Percentiles rank a stretch among this genome's conserved stretches.
Evolutionary conservation across 2,797 vertebrate genomes (phyloP).

Genomic region (Acipenser oxyrinchus): DNA sequence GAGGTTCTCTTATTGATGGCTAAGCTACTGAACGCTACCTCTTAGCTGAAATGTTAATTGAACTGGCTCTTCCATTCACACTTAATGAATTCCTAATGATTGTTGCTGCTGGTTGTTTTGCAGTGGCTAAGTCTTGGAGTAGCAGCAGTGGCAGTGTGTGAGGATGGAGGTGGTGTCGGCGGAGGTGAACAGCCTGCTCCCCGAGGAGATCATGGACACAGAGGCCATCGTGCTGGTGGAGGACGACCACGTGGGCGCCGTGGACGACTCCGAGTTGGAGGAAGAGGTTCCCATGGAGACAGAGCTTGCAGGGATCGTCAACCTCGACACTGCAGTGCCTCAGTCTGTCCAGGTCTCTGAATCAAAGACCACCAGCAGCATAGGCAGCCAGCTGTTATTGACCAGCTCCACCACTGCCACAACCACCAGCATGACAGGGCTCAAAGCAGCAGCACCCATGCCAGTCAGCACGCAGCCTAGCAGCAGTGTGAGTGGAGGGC

Average conservation of each 20-base stretch:
- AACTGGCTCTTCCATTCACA: no score
- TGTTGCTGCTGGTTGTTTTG: constrained; percentile 22
- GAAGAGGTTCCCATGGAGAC: constrained; percentile 91
- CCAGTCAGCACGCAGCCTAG: constrained; percentile 47
- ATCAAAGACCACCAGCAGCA: no score
- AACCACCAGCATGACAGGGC: constrained; percentile 41
- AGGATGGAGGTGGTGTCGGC: constrained; percentile 93
- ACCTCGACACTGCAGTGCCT: constrained; percentile 35
- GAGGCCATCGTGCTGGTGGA: constrained; percentile 78
- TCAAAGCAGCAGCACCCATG: constrained; percentile 47
- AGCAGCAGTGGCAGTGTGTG: constrained; percentile 24
- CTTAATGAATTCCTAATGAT: no score
- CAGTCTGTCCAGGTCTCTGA: constrained; percentile 29
- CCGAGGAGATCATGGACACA: constrained; percentile 97
- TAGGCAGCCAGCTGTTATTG: constrained; percentile 8
- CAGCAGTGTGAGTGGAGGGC: constrained; percentile 47
- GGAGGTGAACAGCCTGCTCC: constrained; percentile 93
- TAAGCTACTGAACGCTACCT: no score
- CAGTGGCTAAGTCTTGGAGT: constrained; percentile 40
- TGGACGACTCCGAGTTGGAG: constrained; percentile 57
- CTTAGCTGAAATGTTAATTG: no score
- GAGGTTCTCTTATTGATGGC: no score
- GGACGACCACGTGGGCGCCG: constrained; percentile 37
- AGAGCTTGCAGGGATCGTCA: constrained; percentile 75
- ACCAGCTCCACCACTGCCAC: constrained; percentile 40